Conservation (phyloP, 2,888 invertebrate genomes). For the Monochamus alternatus region DNA sequence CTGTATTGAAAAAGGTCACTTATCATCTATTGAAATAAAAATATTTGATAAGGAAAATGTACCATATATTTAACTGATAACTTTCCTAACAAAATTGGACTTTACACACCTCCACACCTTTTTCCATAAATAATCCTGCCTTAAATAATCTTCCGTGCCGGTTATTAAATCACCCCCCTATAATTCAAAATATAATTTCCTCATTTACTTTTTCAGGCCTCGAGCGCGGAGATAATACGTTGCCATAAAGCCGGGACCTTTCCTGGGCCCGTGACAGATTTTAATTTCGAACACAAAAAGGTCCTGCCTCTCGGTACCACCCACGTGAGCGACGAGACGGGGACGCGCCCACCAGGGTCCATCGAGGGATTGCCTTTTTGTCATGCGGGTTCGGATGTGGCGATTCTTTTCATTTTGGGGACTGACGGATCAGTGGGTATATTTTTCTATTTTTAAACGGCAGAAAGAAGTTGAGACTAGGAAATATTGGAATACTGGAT, state of each 20-base stretch:
- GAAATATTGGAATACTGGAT: too few species aligned
- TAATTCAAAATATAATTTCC: slow-evolving; percentile 10
- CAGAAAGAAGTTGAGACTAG: too few species aligned
- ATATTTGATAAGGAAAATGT: too few species aligned
- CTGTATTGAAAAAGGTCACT: too few species aligned
- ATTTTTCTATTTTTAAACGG: too few species aligned
- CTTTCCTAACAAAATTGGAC: not conserved
- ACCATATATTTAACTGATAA: not conserved
- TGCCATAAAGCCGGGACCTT: slow-evolving; percentile 11
- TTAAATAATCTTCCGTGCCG: not conserved
- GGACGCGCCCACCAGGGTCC: slow-evolving; percentile 26
- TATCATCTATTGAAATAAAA: too few species aligned
- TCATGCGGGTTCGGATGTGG: slow-evolving; percentile 6
- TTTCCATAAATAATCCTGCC: not conserved
- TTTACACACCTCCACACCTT: not conserved
- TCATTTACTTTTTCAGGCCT: not conserved
- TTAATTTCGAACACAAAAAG: slow-evolving; percentile 34
- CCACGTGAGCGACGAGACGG: slow-evolving; percentile 14
- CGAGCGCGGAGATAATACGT: not conserved
- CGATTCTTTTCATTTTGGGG: not conserved
- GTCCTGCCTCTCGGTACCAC: slow-evolving; percentile 19
- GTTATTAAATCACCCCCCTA: slow-evolving; percentile 6
- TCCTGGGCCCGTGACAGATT: slow-evolving; percentile 14
- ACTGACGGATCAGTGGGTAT: not conserved
- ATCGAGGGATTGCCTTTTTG: slow-evolving; percentile 24